phyloP scores from a whole-genome alignment of 2,888 invertebrate genomes.

The Amiota mariae region DNA sequence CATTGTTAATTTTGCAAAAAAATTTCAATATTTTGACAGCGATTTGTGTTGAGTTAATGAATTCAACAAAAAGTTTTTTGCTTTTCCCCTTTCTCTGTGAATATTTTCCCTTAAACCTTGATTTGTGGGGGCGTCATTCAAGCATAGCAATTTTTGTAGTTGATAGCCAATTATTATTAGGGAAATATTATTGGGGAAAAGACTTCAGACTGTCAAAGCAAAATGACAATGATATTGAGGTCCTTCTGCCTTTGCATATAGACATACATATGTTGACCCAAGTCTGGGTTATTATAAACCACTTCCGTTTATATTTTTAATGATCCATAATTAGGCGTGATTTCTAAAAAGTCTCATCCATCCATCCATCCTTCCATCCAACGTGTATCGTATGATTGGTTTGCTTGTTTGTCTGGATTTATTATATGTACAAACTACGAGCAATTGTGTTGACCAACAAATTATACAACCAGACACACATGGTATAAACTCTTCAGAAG shows the following conservation, averaged over 20 bases:
- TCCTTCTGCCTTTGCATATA: too few species aligned
- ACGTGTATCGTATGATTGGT: too few species aligned
- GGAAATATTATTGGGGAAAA: too few species aligned
- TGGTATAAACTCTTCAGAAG: neutral
- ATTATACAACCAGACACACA: constrained; percentile 24
- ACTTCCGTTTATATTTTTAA: constrained; percentile 22
- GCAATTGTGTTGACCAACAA: constrained; percentile 26
- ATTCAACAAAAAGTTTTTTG: constrained; percentile 38
- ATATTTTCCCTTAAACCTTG: too few species aligned
- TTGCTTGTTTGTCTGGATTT: neutral
- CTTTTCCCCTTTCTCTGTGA: neutral
- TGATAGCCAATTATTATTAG: too few species aligned
- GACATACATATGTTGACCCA: too few species aligned
- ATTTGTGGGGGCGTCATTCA: too few species aligned
- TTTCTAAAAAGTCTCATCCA: neutral
- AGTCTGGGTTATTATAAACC: neutral
- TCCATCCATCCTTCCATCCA: too few species aligned
- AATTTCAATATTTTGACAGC: constrained; percentile 64
- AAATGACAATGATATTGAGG: too few species aligned
- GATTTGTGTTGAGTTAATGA: constrained; percentile 60
- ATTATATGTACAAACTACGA: neutral
- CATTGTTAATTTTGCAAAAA: constrained; percentile 58
- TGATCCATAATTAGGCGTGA: constrained; percentile 18
- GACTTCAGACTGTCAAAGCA: too few species aligned
- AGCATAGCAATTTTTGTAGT: too few species aligned